These are phyloP conservation scores for Cranoglanis bouderius DNA, from an alignment of 2,113 vertebrate species.

Conservation along the genomic window DNA sequence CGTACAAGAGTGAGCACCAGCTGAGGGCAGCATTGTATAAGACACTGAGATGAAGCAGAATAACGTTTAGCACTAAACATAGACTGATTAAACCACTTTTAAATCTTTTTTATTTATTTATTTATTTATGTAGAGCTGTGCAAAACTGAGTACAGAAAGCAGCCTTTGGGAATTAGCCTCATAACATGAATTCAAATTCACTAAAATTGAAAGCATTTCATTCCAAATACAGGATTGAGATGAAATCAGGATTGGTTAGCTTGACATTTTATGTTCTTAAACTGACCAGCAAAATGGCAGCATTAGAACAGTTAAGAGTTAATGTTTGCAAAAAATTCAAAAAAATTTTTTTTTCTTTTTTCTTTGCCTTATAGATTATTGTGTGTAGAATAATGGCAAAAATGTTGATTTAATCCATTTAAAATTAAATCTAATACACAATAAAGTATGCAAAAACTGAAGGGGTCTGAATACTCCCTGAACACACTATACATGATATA, in stretches of 20 bases:
- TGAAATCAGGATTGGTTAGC: not conserved
- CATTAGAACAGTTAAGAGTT: not conserved
- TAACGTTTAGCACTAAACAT: not conserved
- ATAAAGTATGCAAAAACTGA: not conserved
- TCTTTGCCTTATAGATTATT: not conserved
- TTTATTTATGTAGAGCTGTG: not conserved
- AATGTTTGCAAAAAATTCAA: not conserved
- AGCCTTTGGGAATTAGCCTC: not conserved
- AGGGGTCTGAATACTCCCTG: not conserved
- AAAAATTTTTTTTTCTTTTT: not conserved
- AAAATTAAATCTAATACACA: no score
- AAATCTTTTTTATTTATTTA: not conserved
- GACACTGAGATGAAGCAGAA: not conserved
- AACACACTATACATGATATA: not conserved
- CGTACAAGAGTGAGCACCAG: no score
- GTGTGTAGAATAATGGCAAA: not conserved
- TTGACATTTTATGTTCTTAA: not conserved
- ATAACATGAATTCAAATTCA: not conserved
- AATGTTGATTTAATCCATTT: no score
- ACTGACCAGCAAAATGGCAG: not conserved
- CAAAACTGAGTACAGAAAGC: not conserved
- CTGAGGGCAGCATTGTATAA: slow-evolving; percentile 34
- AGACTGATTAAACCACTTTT: not conserved
- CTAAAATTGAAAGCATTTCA: not conserved
- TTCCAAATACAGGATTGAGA: not conserved